Evolutionary conservation across 2,113 vertebrate species (phyloP).

Genomic region (Sisor rabdophorus): DNA sequence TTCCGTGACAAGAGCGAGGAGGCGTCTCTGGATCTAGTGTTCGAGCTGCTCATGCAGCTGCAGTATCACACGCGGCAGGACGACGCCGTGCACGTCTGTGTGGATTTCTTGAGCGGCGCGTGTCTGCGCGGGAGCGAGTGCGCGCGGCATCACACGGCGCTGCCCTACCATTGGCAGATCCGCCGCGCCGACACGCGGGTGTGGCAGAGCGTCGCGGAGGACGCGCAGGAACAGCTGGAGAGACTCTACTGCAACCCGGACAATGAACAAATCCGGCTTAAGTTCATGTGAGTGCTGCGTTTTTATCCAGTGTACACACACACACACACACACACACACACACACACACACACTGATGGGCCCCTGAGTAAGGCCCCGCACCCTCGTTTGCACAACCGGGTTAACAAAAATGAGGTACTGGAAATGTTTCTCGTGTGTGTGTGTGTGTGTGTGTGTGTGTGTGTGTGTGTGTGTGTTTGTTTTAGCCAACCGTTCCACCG

Average conservation of each 20-base stretch:
- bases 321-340: too few species aligned
- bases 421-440: too few species aligned
- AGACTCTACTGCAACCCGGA: conserved; percentile 98
- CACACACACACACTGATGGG: too few species aligned
- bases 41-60: conserved; percentile 94
- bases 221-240: conserved; percentile 97
- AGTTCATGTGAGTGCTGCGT: conserved; percentile 83
- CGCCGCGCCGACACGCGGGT: conserved; percentile 76
- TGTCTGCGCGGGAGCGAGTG: conserved; percentile 92
- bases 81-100: conserved; percentile 86
- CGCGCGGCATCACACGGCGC: conserved; percentile 88
- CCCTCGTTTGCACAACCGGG: too few species aligned
- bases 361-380: too few species aligned
- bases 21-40: conserved; percentile 92
- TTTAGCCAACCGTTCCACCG: too few species aligned
- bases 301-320: neutral
- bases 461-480: too few species aligned
- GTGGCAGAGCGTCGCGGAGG: conserved; percentile 92
- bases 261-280: conserved; percentile 89
- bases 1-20: conserved; percentile 97
- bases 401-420: too few species aligned
- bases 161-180: conserved; percentile 97
- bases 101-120: conserved; percentile 90
- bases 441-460: too few species aligned
- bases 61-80: conserved; percentile 96